These are phyloP conservation scores for Leptonema lineaticorne DNA, from an alignment of 1,140 invertebrate species.

Conservation along the genomic window DNA sequence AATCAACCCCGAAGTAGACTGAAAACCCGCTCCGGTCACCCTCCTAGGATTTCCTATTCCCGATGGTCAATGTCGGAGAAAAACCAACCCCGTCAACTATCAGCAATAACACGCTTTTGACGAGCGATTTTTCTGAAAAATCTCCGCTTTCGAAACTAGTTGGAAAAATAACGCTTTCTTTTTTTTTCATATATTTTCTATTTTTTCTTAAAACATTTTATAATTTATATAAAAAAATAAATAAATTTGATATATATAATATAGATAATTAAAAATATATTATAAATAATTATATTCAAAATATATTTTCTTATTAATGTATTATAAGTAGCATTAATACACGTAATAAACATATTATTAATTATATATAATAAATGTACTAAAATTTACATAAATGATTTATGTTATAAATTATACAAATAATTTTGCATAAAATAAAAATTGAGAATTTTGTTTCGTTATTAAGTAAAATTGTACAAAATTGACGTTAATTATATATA, in stretches of 20 bases:
- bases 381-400: too few relatives aligned
- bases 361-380: too few relatives aligned
- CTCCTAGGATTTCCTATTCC: not conserved
- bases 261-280: not conserved
- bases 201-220: not conserved
- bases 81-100: conserved; percentile 9
- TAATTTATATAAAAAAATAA: not conserved
- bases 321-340: too few relatives aligned
- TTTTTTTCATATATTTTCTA: not conserved
- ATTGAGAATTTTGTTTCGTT: too few relatives aligned
- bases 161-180: too few relatives aligned
- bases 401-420: too few relatives aligned
- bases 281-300: not conserved
- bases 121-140: not conserved
- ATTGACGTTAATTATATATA: too few relatives aligned
- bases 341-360: too few relatives aligned
- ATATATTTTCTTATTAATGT: not conserved
- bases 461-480: too few relatives aligned
- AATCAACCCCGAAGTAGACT: conserved; percentile 5
- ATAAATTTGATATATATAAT: not conserved
- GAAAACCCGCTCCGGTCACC: not conserved
- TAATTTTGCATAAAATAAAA: too few relatives aligned
- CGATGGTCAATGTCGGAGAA: not conserved
- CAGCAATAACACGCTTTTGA: not conserved
- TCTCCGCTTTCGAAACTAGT: not conserved